Conservation (phyloP, 2,797 vertebrate species). For the Rousettus madagascariensis region DNA sequence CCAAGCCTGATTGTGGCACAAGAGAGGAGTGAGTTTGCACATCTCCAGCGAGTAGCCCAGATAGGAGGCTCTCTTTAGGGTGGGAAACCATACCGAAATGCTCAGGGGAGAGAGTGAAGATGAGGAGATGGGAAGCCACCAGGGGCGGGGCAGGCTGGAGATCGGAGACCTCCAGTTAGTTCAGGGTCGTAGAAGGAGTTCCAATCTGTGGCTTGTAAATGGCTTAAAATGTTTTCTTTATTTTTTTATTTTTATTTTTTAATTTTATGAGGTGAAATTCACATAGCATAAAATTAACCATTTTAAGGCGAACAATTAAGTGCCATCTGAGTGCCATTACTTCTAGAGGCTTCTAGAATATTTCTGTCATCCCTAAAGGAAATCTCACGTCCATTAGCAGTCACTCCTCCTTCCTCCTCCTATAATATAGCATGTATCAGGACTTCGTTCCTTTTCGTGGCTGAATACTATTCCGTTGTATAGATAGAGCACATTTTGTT, state of each 20-base stretch:
- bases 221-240: neutral
- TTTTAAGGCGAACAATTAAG: neutral
- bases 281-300: neutral
- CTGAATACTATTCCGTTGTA: neutral
- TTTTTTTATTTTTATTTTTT: too few relatives aligned
- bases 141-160: fast-evolving
- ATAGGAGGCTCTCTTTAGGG: neutral
- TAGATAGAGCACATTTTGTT: neutral
- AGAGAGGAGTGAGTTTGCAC: neutral
- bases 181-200: neutral
- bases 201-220: neutral
- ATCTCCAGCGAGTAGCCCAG: fast-evolving
- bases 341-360: neutral
- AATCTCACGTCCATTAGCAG: neutral
- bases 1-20: fast-evolving
- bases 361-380: neutral
- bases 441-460: neutral
- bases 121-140: neutral
- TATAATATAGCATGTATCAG: fast-evolving
- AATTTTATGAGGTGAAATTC: neutral
- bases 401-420: neutral
- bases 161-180: neutral
- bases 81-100: too few relatives aligned
- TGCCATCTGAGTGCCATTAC: neutral
- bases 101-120: neutral